Conservation (phyloP, 1,140 invertebrate species). For the Kradibia gibbosae region DNA sequence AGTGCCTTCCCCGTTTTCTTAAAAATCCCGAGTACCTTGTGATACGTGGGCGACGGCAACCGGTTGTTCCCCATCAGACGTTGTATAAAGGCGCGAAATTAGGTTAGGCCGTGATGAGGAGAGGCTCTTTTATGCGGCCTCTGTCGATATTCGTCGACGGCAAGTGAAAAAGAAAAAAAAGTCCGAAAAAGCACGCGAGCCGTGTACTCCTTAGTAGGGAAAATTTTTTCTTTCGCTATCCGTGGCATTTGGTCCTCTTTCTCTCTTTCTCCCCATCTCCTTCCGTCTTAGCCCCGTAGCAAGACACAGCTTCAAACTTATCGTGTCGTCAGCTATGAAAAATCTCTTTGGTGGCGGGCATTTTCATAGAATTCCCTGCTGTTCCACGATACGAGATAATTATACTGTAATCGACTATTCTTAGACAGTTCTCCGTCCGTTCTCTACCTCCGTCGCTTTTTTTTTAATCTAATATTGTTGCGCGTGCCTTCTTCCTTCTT, state of each 20-base stretch:
- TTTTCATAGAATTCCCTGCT: conserved; percentile 37
- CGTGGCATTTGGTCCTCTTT: conserved; percentile 23
- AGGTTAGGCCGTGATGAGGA: not conserved
- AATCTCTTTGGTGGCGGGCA: conserved; percentile 3
- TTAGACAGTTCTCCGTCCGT: conserved; percentile 39
- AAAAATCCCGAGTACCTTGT: conserved; percentile 21
- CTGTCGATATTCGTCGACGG: too few species aligned
- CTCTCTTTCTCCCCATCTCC: not conserved
- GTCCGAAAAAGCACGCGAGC: not conserved
- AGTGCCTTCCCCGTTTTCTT: not conserved
- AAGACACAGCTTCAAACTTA: too few species aligned
- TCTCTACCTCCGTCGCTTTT: not conserved
- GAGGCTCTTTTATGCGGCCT: too few species aligned
- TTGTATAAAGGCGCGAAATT: conserved; percentile 13
- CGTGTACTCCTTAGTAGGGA: conserved; percentile 6
- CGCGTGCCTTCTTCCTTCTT: not conserved
- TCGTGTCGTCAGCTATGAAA: conserved; percentile 19
- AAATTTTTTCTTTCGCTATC: too few species aligned
- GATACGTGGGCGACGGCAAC: not conserved
- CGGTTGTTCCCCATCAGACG: not conserved
- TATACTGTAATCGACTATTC: conserved; percentile 50
- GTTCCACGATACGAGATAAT: conserved; percentile 41
- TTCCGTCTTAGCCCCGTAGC: not conserved
- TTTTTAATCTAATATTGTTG: not conserved
- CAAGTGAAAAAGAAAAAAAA: not conserved